Evolutionary conservation across 2,113 vertebrate species (phyloP).

Genomic region (Rhodinocichla rosea): DNA sequence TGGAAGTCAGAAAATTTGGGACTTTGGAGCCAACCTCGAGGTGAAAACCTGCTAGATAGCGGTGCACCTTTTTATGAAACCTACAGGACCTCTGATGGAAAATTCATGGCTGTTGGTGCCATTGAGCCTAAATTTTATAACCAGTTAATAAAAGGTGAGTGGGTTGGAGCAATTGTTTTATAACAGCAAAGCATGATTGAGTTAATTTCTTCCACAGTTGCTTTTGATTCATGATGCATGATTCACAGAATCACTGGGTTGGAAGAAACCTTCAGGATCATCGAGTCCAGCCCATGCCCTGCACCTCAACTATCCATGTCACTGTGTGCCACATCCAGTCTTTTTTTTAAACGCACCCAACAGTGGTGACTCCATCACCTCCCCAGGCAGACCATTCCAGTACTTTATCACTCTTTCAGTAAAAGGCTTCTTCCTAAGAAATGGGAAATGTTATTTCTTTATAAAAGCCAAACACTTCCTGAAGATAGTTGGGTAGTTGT

Average conservation of each 20-base stretch:
- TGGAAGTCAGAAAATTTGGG: conserved; percentile 81
- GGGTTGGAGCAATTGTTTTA: neutral
- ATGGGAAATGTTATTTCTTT: neutral
- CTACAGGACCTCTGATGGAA: conserved; percentile 86
- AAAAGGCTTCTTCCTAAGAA: neutral
- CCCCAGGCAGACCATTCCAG: neutral
- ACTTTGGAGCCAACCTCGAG: conserved; percentile 79
- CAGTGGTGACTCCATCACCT: neutral
- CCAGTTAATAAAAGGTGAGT: conserved; percentile 82
- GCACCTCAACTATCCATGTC: neutral
- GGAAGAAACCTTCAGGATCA: neutral
- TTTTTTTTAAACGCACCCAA: neutral
- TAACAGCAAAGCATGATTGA: neutral
- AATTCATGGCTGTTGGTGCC: conserved; percentile 89
- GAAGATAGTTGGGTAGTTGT: neutral
- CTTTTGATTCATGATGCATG: neutral
- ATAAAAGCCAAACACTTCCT: neutral
- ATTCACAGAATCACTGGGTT: neutral
- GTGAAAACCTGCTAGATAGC: conserved; percentile 87
- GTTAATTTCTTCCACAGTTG: neutral
- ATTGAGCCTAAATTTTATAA: conserved; percentile 89
- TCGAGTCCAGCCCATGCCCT: neutral
- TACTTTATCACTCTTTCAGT: neutral
- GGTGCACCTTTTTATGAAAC: conserved; percentile 91
- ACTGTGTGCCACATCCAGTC: neutral